phyloP scores from a whole-genome alignment of 2,113 vertebrate species.

The Phaethornis superciliosus region DNA sequence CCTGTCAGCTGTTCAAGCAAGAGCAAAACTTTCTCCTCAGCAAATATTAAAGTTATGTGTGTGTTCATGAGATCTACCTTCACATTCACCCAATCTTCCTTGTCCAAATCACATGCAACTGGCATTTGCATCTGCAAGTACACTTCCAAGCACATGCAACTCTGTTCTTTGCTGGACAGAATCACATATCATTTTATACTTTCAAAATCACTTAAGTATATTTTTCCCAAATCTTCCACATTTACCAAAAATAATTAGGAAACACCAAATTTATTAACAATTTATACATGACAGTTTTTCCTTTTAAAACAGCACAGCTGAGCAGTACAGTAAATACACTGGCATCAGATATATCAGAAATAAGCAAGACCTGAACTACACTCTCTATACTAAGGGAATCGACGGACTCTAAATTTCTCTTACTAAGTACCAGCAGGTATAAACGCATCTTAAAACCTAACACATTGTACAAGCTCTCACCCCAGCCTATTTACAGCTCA shows the following conservation, averaged over 20 bases:
- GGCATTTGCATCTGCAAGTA: neutral
- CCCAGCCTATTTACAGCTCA: neutral
- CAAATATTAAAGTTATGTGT: neutral
- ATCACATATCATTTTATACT: neutral
- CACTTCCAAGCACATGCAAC: fast-evolving
- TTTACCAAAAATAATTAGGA: neutral
- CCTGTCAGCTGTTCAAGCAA: neutral
- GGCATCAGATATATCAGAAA: neutral
- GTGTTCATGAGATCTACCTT: neutral
- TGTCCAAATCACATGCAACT: fast-evolving
- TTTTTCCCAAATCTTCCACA: neutral
- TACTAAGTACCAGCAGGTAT: neutral
- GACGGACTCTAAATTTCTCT: neutral
- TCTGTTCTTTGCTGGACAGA: neutral
- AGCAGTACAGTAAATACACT: neutral
- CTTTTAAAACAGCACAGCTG: neutral
- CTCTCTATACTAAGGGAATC: neutral
- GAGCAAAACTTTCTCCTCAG: neutral
- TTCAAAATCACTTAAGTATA: neutral
- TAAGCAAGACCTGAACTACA: neutral
- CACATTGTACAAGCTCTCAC: neutral
- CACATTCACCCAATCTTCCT: neutral
- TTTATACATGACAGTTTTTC: neutral
- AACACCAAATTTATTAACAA: neutral
- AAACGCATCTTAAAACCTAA: neutral